Percentiles rank a stretch among this genome's conserved stretches.
Evolutionary conservation across 2,113 vertebrate species (phyloP).

Genomic region (Panurus biarmicus): DNA sequence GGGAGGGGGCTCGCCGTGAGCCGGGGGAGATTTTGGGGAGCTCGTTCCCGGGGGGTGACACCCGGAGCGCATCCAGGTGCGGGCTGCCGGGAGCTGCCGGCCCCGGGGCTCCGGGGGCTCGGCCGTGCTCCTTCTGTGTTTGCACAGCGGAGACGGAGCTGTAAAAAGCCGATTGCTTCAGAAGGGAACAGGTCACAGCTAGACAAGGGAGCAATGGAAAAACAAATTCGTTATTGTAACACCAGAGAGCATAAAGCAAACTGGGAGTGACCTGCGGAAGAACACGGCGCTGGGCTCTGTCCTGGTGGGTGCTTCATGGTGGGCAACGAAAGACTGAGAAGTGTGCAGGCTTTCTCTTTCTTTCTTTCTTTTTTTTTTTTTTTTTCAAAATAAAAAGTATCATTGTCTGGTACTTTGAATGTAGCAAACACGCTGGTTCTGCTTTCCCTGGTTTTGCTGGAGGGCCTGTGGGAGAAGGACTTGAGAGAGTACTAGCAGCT

Average conservation of each 20-base stretch:
- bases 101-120: background rate
- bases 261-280: conserved; percentile 7
- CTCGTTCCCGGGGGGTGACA: accelerated
- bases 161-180: background rate
- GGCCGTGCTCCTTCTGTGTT: background rate
- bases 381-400: conserved; percentile 24
- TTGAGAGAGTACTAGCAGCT: background rate
- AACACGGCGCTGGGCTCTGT: background rate
- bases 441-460: conserved; percentile 19
- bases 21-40: accelerated
- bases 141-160: background rate
- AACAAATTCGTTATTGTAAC: conserved; percentile 33
- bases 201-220: background rate
- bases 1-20: accelerated
- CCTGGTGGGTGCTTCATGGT: background rate
- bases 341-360: background rate
- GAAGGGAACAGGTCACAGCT: background rate
- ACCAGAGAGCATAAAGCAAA: conserved; percentile 21
- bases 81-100: background rate
- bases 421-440: background rate
- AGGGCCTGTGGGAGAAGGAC: background rate
- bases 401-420: conserved; percentile 8
- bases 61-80: accelerated
- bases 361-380: background rate
- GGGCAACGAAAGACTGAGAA: background rate